Evolutionary conservation across 2,113 vertebrate species (phyloP).

Genomic region (Austrofundulus limnaeus): DNA sequence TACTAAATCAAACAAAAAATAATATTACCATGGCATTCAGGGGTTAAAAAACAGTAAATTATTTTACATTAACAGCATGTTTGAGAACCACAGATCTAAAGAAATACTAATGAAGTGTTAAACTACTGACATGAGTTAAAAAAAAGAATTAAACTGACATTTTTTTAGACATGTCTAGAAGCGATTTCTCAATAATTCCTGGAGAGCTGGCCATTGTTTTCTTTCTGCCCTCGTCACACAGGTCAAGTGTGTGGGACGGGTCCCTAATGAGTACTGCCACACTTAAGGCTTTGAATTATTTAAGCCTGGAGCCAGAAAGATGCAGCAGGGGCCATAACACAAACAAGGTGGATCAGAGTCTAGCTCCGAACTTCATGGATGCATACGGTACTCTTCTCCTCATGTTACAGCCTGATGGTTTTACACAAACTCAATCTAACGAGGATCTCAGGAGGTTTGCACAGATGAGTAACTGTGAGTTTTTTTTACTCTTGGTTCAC

Average conservation of each 20-base stretch:
- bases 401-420: constrained; percentile 61
- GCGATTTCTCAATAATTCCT: constrained; percentile 67
- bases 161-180: constrained; percentile 2
- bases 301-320: constrained; percentile 54
- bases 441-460: constrained; percentile 52
- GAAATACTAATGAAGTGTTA: not conserved
- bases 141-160: not conserved
- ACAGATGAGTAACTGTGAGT: constrained; percentile 48
- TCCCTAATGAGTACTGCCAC: constrained; percentile 58
- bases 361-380: constrained; percentile 65
- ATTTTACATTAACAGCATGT: no score
- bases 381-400: constrained; percentile 40
- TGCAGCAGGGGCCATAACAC: constrained; percentile 33
- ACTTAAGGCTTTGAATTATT: constrained; percentile 82
- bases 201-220: constrained; percentile 29
- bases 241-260: constrained; percentile 63
- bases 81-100: no score
- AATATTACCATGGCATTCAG: no score
- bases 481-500: constrained; percentile 48
- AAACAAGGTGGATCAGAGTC: constrained; percentile 56
- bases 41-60: no score
- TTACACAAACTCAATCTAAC: constrained; percentile 66
- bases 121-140: not conserved
- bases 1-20: no score
- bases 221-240: constrained; percentile 64